These are phyloP conservation scores for Rapana venosa DNA, from an alignment of 2,888 invertebrate genomes.

Conservation along the genomic window DNA sequence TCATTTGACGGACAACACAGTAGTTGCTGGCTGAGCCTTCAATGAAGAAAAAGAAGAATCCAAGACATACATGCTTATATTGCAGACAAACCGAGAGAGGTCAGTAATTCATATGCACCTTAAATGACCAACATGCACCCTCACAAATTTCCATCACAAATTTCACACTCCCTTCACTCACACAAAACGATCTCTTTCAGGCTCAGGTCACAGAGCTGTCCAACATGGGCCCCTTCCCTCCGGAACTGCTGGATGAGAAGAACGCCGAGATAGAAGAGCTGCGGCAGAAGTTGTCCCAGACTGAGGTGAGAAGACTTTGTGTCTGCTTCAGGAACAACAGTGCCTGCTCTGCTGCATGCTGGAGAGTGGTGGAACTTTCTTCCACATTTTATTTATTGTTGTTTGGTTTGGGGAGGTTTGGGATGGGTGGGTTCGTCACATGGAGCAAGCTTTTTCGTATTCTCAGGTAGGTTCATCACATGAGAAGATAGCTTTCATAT, in stretches of 20 bases:
- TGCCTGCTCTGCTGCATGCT: neutral
- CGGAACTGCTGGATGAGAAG: slow-evolving; percentile 76
- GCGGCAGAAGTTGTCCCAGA: slow-evolving; percentile 28
- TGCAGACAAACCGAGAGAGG: neutral
- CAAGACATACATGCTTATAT: too few relatives aligned
- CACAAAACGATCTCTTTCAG: neutral
- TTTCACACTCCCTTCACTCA: neutral
- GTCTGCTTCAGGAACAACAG: too few relatives aligned
- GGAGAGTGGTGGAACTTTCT: neutral
- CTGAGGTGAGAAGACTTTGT: slow-evolving; percentile 25
- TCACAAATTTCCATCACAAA: neutral
- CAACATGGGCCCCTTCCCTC: slow-evolving; percentile 50
- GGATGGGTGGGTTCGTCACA: too few relatives aligned
- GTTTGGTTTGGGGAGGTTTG: too few relatives aligned
- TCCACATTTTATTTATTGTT: too few relatives aligned
- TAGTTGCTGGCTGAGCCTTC: too few relatives aligned
- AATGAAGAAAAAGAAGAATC: too few relatives aligned
- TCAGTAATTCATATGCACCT: neutral
- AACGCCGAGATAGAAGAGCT: slow-evolving; percentile 59
- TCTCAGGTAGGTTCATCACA: too few relatives aligned
- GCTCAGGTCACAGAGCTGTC: slow-evolving; percentile 30
- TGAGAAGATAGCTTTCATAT: too few relatives aligned
- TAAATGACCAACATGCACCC: neutral
- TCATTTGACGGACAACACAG: too few relatives aligned
- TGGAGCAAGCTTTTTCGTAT: too few relatives aligned